These are phyloP conservation scores for Bursaphelenchus okinawaensis DNA, from an alignment of 2,888 invertebrate species.

Conservation along the genomic window DNA sequence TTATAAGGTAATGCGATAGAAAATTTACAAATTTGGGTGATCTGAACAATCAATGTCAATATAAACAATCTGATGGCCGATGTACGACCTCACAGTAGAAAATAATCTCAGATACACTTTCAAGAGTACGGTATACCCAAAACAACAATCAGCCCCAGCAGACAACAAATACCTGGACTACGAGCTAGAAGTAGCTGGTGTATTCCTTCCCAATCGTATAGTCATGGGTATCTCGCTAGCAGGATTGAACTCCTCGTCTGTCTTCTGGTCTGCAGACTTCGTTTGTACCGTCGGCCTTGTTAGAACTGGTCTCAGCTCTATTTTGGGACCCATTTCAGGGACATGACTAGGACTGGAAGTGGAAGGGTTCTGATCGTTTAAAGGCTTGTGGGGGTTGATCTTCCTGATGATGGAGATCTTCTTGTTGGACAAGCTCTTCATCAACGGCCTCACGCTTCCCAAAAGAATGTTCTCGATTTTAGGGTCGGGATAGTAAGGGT, in stretches of 20 bases:
- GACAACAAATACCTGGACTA: too few relatives aligned
- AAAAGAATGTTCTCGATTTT: slow-evolving; percentile 32
- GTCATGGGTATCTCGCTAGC: neutral
- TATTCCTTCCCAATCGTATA: neutral
- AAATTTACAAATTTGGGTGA: too few relatives aligned
- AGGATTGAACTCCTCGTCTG: neutral
- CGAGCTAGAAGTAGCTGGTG: too few relatives aligned
- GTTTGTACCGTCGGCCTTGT: neutral
- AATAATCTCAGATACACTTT: too few relatives aligned
- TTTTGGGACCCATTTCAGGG: neutral
- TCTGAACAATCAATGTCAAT: too few relatives aligned
- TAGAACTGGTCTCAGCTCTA: neutral
- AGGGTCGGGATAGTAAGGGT: slow-evolving; percentile 34
- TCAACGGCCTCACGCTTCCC: slow-evolving; percentile 14
- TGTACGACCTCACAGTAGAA: too few relatives aligned
- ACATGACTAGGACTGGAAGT: neutral
- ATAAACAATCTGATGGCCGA: too few relatives aligned
- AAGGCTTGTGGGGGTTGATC: neutral
- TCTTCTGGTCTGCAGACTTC: neutral
- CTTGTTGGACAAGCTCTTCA: neutral
- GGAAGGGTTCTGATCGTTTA: neutral
- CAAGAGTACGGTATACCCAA: too few relatives aligned
- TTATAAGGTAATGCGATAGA: too few relatives aligned
- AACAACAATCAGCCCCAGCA: too few relatives aligned
- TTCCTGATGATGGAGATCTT: neutral